These are phyloP conservation scores for Empidonax alnorum DNA, from an alignment of 2,113 vertebrate genomes.

Conservation along the genomic window DNA sequence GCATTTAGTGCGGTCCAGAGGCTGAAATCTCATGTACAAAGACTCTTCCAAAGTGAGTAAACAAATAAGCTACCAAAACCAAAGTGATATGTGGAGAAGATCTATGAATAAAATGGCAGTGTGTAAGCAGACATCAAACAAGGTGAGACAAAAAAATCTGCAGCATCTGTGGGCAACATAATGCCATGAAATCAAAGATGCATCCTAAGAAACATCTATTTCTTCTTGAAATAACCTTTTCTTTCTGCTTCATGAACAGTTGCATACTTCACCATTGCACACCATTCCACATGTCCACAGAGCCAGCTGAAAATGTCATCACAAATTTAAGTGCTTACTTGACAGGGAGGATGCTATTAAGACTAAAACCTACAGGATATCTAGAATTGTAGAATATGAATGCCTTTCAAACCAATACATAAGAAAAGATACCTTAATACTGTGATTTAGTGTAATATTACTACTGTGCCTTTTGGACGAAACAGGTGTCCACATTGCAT, in stretches of 20 bases:
- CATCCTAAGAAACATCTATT: not conserved
- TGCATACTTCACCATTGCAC: not conserved
- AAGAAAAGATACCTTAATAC: not conserved
- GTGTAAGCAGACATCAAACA: not conserved
- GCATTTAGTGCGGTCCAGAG: not conserved
- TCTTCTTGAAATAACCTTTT: not conserved
- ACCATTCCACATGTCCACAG: accelerated
- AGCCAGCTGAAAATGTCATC: not conserved
- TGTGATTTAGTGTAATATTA: not conserved
- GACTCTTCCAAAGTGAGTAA: not conserved
- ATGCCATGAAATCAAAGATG: not conserved
- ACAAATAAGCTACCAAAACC: not conserved
- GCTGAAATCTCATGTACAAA: not conserved
- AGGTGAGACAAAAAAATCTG: not conserved
- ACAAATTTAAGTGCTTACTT: not conserved
- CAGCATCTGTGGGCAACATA: not conserved
- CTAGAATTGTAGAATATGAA: not conserved
- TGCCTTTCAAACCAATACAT: not conserved
- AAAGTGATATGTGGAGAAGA: not conserved
- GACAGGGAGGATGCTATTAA: not conserved
- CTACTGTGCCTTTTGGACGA: not conserved
- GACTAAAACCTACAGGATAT: not conserved
- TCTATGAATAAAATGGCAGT: not conserved
- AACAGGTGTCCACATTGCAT: not conserved
- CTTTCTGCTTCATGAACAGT: not conserved